A percentile compares a stretch with the other conserved stretches of the same genome.
These are phyloP conservation scores for Hippopotamus amphibius DNA, from an alignment of 2,113 vertebrate genomes.

Conservation along the genomic window DNA sequence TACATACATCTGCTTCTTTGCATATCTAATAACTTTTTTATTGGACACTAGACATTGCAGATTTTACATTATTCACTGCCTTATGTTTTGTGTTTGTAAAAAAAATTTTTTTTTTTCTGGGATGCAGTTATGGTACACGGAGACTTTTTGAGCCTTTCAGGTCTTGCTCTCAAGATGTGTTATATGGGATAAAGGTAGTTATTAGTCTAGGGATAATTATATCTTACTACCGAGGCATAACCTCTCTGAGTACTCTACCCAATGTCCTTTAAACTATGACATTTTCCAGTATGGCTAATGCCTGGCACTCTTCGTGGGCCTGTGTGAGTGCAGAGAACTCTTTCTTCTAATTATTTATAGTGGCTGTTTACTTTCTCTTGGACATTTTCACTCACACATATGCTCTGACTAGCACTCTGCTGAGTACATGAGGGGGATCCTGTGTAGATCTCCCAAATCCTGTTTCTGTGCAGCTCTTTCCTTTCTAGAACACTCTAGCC, in stretches of 20 bases:
- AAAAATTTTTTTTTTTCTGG: background rate
- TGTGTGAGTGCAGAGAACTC: background rate
- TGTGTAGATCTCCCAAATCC: background rate
- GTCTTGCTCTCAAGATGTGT: background rate
- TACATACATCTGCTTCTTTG: background rate
- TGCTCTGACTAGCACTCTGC: background rate
- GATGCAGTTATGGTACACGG: background rate
- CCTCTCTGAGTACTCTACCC: background rate
- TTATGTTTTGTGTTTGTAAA: background rate
- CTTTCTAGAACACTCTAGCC: background rate
- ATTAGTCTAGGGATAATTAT: background rate
- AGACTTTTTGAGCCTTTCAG: background rate
- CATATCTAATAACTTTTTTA: background rate
- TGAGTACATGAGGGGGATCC: background rate
- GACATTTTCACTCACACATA: background rate
- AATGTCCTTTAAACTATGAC: background rate
- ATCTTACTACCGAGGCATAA: background rate
- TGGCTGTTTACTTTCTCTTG: background rate
- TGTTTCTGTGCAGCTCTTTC: background rate
- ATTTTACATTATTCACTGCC: constrained; percentile 16
- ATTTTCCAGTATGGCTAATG: background rate
- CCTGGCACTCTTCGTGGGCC: background rate
- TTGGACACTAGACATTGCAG: background rate
- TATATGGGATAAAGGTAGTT: background rate
- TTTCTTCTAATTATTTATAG: background rate